Percentiles rank a stretch among this genome's conserved stretches.
Evolutionary conservation across 2,113 vertebrate genomes (phyloP).

Genomic region (Poecilia latipinna): DNA sequence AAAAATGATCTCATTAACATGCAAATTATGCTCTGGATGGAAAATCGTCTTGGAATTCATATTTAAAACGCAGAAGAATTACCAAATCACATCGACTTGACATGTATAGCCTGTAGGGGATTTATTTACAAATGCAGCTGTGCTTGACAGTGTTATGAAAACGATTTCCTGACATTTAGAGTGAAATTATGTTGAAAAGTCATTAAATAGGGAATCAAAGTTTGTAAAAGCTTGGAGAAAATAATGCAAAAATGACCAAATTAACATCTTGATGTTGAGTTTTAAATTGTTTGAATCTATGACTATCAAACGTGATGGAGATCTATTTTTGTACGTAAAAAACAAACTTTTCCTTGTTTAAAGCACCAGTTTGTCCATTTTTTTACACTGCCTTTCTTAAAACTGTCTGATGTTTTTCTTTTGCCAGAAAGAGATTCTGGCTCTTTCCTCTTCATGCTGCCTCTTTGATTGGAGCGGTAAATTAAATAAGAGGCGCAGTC

Average conservation of each 20-base stretch:
- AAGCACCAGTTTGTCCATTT: conserved; percentile 7
- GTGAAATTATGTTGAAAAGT: background rate
- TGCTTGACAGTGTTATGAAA: background rate
- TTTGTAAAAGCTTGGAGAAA: background rate
- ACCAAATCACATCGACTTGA: background rate
- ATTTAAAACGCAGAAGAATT: background rate
- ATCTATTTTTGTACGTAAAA: background rate
- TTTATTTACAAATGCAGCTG: background rate
- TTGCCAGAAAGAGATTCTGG: conserved; percentile 15
- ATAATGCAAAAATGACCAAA: background rate
- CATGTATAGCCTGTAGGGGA: background rate
- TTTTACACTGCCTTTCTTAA: background rate
- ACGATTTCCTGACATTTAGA: background rate
- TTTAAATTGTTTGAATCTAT: too few relatives aligned
- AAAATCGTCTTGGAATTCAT: background rate
- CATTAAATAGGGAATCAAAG: too few relatives aligned
- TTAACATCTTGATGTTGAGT: too few relatives aligned
- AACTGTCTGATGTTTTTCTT: conserved; percentile 8
- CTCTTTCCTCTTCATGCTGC: conserved; percentile 29
- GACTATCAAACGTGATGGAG: background rate
- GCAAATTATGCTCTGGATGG: background rate
- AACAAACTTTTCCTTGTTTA: background rate
- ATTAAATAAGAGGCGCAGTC: conserved; percentile 28
- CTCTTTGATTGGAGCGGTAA: conserved; percentile 23
- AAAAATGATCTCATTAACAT: background rate